phyloP scores from a whole-genome alignment of 2,888 invertebrate species.

The Drosophila acutilabella region DNA sequence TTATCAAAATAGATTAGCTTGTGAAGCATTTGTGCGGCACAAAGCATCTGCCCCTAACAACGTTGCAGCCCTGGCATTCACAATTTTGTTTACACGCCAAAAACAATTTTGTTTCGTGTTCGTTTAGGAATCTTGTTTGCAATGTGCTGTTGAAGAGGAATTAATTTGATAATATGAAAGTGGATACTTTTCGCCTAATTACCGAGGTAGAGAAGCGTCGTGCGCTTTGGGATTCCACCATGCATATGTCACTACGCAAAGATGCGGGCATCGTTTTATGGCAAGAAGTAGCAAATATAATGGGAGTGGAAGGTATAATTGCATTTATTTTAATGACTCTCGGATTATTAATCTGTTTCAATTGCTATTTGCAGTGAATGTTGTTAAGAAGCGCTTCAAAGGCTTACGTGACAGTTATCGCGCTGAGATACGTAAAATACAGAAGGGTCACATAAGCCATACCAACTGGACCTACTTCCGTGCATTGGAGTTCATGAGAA shows the following conservation, averaged over 20 bases:
- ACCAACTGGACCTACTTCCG: slow-evolving; percentile 64
- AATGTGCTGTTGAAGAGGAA: background rate
- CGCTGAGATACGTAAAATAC: slow-evolving; percentile 63
- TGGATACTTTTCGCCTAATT: slow-evolving; percentile 60
- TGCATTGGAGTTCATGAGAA: slow-evolving; percentile 60
- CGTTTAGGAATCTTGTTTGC: background rate
- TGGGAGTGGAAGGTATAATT: slow-evolving; percentile 56
- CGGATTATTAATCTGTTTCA: background rate
- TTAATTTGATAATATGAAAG: slow-evolving; percentile 33
- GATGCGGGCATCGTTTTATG: slow-evolving; percentile 37
- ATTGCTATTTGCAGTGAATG: slow-evolving; percentile 23
- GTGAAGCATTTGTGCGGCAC: too few species aligned
- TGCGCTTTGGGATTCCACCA: slow-evolving; percentile 63
- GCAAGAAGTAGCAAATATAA: slow-evolving; percentile 49
- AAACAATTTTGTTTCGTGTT: slow-evolving; percentile 8
- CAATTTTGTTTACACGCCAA: slow-evolving; percentile 56
- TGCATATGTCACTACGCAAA: slow-evolving; percentile 49
- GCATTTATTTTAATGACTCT: too few species aligned
- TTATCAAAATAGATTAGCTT: too few species aligned
- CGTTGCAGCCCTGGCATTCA: slow-evolving; percentile 24
- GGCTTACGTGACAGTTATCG: slow-evolving; percentile 63
- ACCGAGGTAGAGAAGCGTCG: slow-evolving; percentile 57
- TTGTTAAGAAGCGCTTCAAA: slow-evolving; percentile 67
- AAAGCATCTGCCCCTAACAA: background rate
- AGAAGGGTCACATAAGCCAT: slow-evolving; percentile 16